Evolutionary conservation across 2,113 vertebrate species (phyloP).

Genomic region (Sclerurus mexicanus): DNA sequence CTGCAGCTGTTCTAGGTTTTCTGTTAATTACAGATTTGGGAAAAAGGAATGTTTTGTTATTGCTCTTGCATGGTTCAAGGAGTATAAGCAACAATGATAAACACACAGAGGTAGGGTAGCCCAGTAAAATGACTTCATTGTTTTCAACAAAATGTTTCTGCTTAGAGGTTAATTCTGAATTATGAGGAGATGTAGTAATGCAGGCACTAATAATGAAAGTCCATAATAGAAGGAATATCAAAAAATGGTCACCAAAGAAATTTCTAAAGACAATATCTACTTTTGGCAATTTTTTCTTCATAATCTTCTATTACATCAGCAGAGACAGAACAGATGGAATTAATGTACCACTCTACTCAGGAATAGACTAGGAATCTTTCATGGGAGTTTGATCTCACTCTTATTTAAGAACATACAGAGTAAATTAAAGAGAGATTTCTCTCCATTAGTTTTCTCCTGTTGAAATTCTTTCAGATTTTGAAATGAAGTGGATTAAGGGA

Average conservation of each 20-base stretch:
- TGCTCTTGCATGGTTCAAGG: conserved; percentile 34
- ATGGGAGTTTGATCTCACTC: not conserved
- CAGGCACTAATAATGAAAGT: not conserved
- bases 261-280: not conserved
- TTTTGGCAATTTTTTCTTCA: not conserved
- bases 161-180: not conserved
- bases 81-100: not conserved
- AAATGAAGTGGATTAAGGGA: not conserved
- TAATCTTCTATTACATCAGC: not conserved
- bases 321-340: not conserved
- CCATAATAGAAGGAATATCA: not conserved
- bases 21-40: conserved; percentile 68
- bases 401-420: not conserved
- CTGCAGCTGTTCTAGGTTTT: conserved; percentile 64
- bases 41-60: conserved; percentile 67
- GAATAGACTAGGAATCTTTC: not conserved
- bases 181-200: not conserved
- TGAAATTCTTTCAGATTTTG: not conserved
- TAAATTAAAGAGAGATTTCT: not conserved
- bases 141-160: not conserved
- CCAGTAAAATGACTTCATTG: not conserved
- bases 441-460: not conserved
- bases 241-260: not conserved
- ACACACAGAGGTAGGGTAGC: conserved; percentile 35
- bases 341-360: not conserved